These are phyloP conservation scores for Hoplodrina blanda DNA, from an alignment of 2,888 invertebrate genomes.

Conservation along the genomic window DNA sequence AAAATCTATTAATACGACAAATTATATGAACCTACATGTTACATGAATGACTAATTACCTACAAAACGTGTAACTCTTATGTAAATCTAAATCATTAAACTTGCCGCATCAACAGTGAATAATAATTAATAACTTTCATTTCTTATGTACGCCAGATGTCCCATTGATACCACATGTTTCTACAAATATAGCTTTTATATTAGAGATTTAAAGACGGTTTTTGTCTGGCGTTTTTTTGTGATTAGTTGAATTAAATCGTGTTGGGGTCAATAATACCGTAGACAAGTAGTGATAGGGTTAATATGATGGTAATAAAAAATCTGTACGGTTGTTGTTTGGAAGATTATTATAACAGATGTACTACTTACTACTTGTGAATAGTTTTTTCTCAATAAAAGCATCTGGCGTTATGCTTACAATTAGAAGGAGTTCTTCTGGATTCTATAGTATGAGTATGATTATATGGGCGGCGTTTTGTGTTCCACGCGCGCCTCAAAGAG, in stretches of 20 bases:
- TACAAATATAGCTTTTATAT: constrained; percentile 10
- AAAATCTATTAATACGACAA: constrained; percentile 20
- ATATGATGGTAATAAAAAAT: constrained; percentile 52
- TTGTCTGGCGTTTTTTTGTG: constrained; percentile 8
- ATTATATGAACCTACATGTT: constrained; percentile 27
- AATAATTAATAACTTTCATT: constrained; percentile 51
- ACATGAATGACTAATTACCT: constrained; percentile 44
- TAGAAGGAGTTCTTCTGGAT: background rate
- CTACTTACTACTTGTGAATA: background rate
- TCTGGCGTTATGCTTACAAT: constrained; percentile 22
- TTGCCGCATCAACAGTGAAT: constrained; percentile 44
- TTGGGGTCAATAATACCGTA: constrained; percentile 52
- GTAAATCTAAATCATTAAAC: constrained; percentile 46
- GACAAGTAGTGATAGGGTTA: constrained; percentile 57
- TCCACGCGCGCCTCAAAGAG: too few species aligned
- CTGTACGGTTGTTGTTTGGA: constrained; percentile 39
- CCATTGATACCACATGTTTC: background rate
- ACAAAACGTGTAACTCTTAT: constrained; percentile 47
- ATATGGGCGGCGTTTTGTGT: too few species aligned
- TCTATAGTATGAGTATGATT: too few species aligned
- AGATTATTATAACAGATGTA: constrained; percentile 55
- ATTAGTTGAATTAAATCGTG: constrained; percentile 31
- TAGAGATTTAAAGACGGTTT: background rate
- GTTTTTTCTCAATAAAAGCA: constrained; percentile 26
- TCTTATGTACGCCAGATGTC: constrained; percentile 43